phyloP scores from a whole-genome alignment of 2,888 invertebrate genomes.

The Hoplodrina blanda region DNA sequence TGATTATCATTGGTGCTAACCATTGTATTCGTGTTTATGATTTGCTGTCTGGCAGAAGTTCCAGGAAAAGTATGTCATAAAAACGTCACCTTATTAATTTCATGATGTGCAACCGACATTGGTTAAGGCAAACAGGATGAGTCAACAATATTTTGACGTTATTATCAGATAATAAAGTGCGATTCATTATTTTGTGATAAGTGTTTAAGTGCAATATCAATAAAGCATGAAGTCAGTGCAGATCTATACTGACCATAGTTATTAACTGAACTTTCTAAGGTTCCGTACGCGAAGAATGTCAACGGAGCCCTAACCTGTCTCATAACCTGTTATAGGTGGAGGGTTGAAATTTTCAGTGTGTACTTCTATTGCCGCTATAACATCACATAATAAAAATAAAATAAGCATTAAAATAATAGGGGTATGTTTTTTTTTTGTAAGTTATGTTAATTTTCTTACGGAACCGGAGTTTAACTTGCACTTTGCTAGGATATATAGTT shows the following conservation, averaged over 20 bases:
- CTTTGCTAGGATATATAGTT: too few relatives aligned
- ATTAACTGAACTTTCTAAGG: too few relatives aligned
- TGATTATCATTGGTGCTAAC: slow-evolving; percentile 38
- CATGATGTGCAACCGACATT: neutral
- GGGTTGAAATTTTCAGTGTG: too few relatives aligned
- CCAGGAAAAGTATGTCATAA: slow-evolving; percentile 38
- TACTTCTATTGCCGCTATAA: too few relatives aligned
- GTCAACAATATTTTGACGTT: slow-evolving; percentile 7
- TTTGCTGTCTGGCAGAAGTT: slow-evolving; percentile 24
- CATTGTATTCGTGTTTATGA: slow-evolving; percentile 41
- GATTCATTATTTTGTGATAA: slow-evolving; percentile 1
- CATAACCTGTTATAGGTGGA: too few relatives aligned
- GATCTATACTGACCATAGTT: neutral
- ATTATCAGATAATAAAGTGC: slow-evolving; percentile 18
- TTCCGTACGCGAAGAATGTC: too few relatives aligned
- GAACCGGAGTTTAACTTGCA: too few relatives aligned
- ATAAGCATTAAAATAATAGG: too few relatives aligned
- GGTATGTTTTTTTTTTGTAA: too few relatives aligned
- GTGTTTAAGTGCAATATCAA: slow-evolving; percentile 17
- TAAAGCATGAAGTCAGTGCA: neutral
- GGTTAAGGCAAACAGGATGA: slow-evolving; percentile 23
- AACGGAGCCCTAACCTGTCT: too few relatives aligned
- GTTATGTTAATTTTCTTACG: too few relatives aligned
- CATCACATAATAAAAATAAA: too few relatives aligned
- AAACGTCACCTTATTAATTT: slow-evolving; percentile 18